phyloP scores from a whole-genome alignment of 2,797 vertebrate species.

The Crypturellus tataupa region DNA sequence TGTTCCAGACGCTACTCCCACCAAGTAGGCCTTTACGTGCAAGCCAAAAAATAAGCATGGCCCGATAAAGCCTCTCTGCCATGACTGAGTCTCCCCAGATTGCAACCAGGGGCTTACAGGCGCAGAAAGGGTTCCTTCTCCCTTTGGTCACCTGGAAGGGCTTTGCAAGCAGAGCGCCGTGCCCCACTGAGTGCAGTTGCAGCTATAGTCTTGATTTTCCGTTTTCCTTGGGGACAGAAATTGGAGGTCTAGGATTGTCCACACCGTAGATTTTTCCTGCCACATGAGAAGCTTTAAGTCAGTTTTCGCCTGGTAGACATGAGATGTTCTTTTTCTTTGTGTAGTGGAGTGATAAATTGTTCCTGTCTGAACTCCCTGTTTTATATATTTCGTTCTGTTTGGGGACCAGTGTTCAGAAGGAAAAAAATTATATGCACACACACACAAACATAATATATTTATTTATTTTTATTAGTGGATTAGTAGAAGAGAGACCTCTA shows the following conservation, averaged over 20 bases:
- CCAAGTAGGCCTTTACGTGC: not conserved
- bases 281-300: not conserved
- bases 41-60: not conserved
- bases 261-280: not conserved
- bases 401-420: not conserved
- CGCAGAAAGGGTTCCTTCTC: not conserved
- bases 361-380: not conserved
- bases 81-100: not conserved
- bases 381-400: not conserved
- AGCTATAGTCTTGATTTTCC: not conserved
- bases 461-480: constrained; percentile 41
- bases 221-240: not conserved
- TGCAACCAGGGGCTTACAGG: not conserved
- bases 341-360: not conserved
- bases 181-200: not conserved
- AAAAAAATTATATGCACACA: rapidly evolving
- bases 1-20: constrained; percentile 15
- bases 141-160: not conserved
- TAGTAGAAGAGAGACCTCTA: constrained; percentile 74
- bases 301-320: not conserved
- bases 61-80: constrained; percentile 27
- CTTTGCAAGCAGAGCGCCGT: not conserved
- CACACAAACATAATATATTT: not conserved
- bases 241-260: not conserved
- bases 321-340: not conserved